phyloP scores from a whole-genome alignment of 2,888 invertebrate species.

The Spodoptera picta region DNA sequence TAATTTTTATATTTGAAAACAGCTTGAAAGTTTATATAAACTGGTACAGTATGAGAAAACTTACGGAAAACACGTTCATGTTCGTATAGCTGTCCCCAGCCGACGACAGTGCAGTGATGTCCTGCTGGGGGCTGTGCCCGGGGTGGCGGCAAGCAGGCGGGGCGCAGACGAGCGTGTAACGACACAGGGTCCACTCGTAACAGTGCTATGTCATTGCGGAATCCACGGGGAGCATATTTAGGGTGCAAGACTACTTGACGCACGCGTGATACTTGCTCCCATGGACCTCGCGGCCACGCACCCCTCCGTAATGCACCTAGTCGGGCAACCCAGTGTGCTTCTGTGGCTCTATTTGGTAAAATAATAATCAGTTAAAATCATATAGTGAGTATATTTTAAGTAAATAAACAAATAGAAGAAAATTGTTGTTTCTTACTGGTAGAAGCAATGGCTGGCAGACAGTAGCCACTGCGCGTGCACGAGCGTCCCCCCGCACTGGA shows the following conservation, averaged over 20 bases:
- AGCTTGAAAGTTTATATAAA: no score
- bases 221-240: constrained; percentile 92
- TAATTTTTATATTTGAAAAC: no score
- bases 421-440: constrained; percentile 88
- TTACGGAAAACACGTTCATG: constrained; percentile 94
- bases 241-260: constrained; percentile 91
- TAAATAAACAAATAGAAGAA: neutral
- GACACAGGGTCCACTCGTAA: constrained; percentile 90
- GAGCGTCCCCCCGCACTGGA: constrained; percentile 94
- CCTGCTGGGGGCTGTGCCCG: constrained; percentile 90
- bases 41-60: constrained; percentile 62
- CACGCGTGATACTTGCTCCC: constrained; percentile 91
- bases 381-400: neutral
- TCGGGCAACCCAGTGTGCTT: constrained; percentile 94
- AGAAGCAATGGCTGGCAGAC: constrained; percentile 95
- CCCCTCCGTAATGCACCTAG: constrained; percentile 92
- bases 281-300: constrained; percentile 92
- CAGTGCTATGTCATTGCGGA: constrained; percentile 93
- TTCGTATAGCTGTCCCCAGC: constrained; percentile 95
- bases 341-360: constrained; percentile 88
- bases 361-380: constrained; percentile 5
- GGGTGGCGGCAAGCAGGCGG: constrained; percentile 88
- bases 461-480: constrained; percentile 92
- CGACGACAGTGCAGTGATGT: constrained; percentile 92
- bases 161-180: constrained; percentile 81